Evolutionary conservation across 2,888 invertebrate genomes (phyloP).

Genomic region (Netelia melanura): DNA sequence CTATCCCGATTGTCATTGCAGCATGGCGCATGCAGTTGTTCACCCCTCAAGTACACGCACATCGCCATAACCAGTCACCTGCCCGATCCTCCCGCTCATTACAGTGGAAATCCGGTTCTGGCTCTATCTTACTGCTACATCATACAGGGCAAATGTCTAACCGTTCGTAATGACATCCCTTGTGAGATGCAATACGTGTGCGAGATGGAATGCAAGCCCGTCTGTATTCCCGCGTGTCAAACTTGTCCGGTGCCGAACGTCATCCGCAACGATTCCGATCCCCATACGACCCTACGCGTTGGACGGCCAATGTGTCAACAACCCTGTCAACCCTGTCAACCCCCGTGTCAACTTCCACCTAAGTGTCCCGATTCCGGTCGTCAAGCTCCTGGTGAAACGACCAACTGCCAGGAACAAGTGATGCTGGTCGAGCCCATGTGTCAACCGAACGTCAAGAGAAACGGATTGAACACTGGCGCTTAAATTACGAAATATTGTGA

Average conservation of each 20-base stretch:
- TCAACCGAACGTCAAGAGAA: slow-evolving; percentile 73
- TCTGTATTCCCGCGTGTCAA: slow-evolving; percentile 74
- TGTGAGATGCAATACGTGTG: slow-evolving; percentile 79
- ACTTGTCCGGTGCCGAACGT: slow-evolving; percentile 70
- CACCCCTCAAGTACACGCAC: slow-evolving; percentile 92
- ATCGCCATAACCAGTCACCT: slow-evolving; percentile 91
- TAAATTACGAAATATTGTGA: slow-evolving; percentile 13
- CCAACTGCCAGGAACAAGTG: slow-evolving; percentile 64
- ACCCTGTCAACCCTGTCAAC: slow-evolving; percentile 39
- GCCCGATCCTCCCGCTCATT: slow-evolving; percentile 84
- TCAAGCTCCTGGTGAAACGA: slow-evolving; percentile 40
- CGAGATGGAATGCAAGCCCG: slow-evolving; percentile 76
- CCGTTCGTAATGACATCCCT: slow-evolving; percentile 77
- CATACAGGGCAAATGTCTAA: slow-evolving; percentile 82
- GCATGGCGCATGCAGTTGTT: slow-evolving; percentile 80
- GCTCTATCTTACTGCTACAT: slow-evolving; percentile 88
- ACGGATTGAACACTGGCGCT: slow-evolving; percentile 64
- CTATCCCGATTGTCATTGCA: slow-evolving; percentile 74
- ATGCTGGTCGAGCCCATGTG: slow-evolving; percentile 72
- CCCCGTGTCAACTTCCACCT: slow-evolving; percentile 56
- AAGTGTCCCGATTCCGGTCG: slow-evolving; percentile 59
- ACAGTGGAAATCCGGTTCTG: slow-evolving; percentile 91
- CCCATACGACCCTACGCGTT: slow-evolving; percentile 24
- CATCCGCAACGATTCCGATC: slow-evolving; percentile 58
- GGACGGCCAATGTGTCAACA: slow-evolving; percentile 43